Evolutionary conservation across 2,888 invertebrate species (phyloP).

Genomic region (Plebejus argus): DNA sequence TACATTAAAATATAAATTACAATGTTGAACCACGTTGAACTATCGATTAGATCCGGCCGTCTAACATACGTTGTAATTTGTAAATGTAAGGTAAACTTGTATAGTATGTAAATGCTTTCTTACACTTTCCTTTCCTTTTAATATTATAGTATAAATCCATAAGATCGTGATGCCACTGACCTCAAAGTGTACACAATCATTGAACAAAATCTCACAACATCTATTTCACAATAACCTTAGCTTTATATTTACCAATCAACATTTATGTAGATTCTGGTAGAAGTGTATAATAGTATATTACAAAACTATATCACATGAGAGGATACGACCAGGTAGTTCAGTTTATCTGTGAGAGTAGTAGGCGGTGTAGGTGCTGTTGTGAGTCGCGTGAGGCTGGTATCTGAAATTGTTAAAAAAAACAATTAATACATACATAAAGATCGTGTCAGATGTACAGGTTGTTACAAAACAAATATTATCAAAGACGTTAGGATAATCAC

Average conservation of each 20-base stretch:
- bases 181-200: not conserved
- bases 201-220: not conserved
- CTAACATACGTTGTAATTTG: not conserved
- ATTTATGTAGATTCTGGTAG: not conserved
- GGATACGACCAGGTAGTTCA: not conserved
- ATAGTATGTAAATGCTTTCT: slow-evolving; percentile 1
- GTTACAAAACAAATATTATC: too few species aligned
- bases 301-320: slow-evolving; percentile 37
- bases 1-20: too few species aligned
- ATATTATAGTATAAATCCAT: not conserved
- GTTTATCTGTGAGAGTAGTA: slow-evolving; percentile 75
- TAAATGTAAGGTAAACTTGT: not conserved
- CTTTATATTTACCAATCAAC: not conserved
- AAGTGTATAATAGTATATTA: not conserved
- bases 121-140: not conserved
- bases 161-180: not conserved
- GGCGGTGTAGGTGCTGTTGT: slow-evolving; percentile 70
- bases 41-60: not conserved
- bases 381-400: slow-evolving; percentile 71
- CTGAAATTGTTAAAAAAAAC: slow-evolving; percentile 52
- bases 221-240: not conserved
- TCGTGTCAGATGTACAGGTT: too few species aligned
- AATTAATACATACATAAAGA: not conserved
- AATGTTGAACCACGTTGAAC: not conserved
- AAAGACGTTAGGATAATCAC: too few species aligned